Conservation (phyloP, 1,140 invertebrate genomes). For the Trissolcus basalis region DNA sequence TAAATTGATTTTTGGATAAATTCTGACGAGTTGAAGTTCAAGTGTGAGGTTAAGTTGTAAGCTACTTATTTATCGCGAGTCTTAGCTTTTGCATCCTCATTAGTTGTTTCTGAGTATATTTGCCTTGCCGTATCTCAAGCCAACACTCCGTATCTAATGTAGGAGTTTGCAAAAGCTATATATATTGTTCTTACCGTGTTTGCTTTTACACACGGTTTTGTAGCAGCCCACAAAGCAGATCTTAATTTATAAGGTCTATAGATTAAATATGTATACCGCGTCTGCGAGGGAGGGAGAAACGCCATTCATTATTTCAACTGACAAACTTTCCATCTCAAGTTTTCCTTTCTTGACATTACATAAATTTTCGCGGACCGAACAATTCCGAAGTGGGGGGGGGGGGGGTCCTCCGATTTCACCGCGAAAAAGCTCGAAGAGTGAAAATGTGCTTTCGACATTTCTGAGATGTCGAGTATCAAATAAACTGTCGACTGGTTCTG, state of each 20-base stretch:
- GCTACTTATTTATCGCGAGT: conserved; percentile 40
- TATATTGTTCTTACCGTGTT: conserved; percentile 47
- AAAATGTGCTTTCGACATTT: too few species aligned
- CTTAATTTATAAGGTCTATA: conserved; percentile 44
- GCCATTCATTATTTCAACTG: too few species aligned
- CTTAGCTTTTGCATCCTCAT: conserved; percentile 49
- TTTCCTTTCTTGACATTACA: too few species aligned
- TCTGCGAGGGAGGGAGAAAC: too few species aligned
- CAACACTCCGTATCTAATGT: conserved; percentile 52
- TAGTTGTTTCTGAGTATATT: conserved; percentile 49
- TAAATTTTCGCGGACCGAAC: too few species aligned
- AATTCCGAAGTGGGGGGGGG: too few species aligned
- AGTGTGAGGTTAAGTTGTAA: conserved; percentile 1
- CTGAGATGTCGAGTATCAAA: too few species aligned
- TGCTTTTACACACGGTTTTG: conserved; percentile 34
- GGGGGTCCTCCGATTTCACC: too few species aligned
- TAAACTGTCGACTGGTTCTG: too few species aligned
- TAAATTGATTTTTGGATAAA: too few species aligned
- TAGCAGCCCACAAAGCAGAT: conserved; percentile 40
- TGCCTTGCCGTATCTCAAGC: conserved; percentile 42
- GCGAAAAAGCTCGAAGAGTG: too few species aligned
- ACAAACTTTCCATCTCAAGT: too few species aligned
- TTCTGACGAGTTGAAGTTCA: background rate
- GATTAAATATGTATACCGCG: conserved; percentile 2
- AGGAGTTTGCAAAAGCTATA: conserved; percentile 52